Evolutionary conservation across 2,888 invertebrate species (phyloP).

Genomic region (Sesia bembeciformis): DNA sequence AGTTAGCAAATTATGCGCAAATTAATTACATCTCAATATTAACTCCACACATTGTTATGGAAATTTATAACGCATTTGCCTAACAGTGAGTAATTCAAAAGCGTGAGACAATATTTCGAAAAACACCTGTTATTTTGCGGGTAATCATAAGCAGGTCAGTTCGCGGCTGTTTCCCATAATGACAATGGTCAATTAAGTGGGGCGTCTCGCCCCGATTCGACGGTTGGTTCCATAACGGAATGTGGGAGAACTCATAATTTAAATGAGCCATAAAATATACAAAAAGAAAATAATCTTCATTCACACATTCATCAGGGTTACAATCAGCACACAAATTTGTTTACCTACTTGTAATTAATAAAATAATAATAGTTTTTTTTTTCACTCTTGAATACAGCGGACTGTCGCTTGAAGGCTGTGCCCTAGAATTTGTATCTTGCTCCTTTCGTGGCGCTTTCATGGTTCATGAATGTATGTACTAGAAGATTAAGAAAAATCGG

Average conservation of each 20-base stretch:
- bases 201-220: conserved; percentile 35
- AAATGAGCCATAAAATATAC: conserved; percentile 7
- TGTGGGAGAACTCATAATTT: conserved; percentile 30
- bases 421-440: too few species aligned
- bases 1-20: too few species aligned
- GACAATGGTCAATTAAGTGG: conserved; percentile 66
- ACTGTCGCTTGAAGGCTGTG: too few species aligned
- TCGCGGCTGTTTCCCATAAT: conserved; percentile 52
- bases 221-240: conserved; percentile 21
- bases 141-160: conserved; percentile 53
- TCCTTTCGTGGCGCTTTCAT: too few species aligned
- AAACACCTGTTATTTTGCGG: conserved; percentile 48
- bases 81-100: conserved; percentile 27
- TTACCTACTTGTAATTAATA: too few species aligned
- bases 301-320: background rate
- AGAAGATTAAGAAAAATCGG: too few species aligned
- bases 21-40: too few species aligned
- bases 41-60: background rate
- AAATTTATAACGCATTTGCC: conserved; percentile 10
- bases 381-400: too few species aligned
- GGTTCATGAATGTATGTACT: too few species aligned
- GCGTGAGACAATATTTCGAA: conserved; percentile 62
- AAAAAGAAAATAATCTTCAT: background rate
- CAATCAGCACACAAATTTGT: too few species aligned
- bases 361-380: too few species aligned